These are phyloP conservation scores for Microtus ochrogaster DNA, from an alignment of 2,113 vertebrate species.

Conservation along the genomic window DNA sequence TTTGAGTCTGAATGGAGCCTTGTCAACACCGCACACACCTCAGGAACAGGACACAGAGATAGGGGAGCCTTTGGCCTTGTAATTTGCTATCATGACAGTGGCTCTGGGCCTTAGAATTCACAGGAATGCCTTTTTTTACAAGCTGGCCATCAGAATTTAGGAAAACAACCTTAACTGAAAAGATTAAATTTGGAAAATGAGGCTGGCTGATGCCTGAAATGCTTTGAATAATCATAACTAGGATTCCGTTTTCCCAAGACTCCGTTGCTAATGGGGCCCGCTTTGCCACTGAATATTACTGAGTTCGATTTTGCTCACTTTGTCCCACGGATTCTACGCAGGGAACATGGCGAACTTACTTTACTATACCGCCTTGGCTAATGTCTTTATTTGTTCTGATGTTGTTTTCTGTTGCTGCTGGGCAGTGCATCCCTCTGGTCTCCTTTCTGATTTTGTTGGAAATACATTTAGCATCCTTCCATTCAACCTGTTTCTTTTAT, in stretches of 20 bases:
- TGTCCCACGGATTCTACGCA: neutral
- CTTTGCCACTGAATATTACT: neutral
- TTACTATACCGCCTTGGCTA: neutral
- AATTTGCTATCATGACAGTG: neutral
- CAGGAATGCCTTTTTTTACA: neutral
- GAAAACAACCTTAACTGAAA: neutral
- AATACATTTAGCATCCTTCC: neutral
- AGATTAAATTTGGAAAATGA: constrained; percentile 12
- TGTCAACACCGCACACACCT: neutral
- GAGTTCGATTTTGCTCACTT: constrained; percentile 24
- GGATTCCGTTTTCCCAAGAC: neutral
- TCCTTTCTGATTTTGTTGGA: constrained; percentile 8
- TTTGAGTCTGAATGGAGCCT: neutral
- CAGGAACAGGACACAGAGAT: neutral
- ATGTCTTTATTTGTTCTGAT: neutral
- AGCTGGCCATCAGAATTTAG: neutral
- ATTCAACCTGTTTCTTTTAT: neutral
- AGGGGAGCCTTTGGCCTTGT: neutral
- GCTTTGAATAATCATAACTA: neutral
- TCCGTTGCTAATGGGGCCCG: neutral
- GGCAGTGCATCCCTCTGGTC: neutral
- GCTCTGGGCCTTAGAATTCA: neutral
- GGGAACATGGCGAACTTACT: neutral
- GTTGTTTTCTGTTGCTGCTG: neutral
- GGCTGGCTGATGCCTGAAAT: neutral